phyloP scores from a whole-genome alignment of 2,888 invertebrate species.

The Syrphus vitripennis region DNA sequence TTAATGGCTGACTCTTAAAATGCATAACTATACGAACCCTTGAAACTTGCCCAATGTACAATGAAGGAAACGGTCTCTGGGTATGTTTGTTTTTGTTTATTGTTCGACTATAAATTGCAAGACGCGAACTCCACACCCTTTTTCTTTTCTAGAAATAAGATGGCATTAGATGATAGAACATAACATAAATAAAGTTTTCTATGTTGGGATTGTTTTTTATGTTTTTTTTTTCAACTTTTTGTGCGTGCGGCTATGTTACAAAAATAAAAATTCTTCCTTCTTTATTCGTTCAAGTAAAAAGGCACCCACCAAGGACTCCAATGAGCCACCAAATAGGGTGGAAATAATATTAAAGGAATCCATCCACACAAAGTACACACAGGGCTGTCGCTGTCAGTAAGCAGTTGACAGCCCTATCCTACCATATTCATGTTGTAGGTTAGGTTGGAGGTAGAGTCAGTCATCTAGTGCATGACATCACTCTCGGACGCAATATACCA shows the following conservation, averaged over 20 bases:
- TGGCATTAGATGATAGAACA: slow-evolving; percentile 5
- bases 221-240: slow-evolving; percentile 31
- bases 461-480: slow-evolving; percentile 60
- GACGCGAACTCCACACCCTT: slow-evolving; percentile 4
- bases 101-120: neutral
- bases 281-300: neutral
- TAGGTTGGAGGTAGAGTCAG: neutral
- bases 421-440: too few species aligned
- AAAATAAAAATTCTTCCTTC: slow-evolving; percentile 3
- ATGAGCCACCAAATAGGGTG: slow-evolving; percentile 13
- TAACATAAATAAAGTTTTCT: slow-evolving; percentile 37
- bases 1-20: neutral
- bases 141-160: slow-evolving; percentile 3
- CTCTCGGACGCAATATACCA: slow-evolving; percentile 22
- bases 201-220: neutral
- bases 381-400: too few species aligned
- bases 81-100: too few species aligned
- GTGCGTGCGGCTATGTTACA: slow-evolving; percentile 26
- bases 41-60: neutral
- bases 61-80: slow-evolving; percentile 6
- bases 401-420: neutral
- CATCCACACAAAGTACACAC: neutral
- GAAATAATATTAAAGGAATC: slow-evolving; percentile 20
- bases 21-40: neutral
- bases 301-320: slow-evolving; percentile 13